Percentiles rank a stretch among this genome's conserved stretches.
Conservation (phyloP, 1,140 invertebrate species). For the Drosophila serrata region DNA sequence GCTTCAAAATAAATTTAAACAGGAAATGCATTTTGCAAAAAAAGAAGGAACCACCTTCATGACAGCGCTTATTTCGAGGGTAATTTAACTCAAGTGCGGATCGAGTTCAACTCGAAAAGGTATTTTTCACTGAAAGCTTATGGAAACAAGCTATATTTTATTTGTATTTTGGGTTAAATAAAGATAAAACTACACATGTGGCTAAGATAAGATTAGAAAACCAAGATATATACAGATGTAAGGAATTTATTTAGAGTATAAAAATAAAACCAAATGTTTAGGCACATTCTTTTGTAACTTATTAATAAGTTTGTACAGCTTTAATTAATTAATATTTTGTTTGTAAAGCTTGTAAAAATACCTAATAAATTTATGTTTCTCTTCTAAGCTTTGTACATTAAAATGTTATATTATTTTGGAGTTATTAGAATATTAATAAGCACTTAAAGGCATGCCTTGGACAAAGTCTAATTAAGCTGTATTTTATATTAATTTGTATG, state of each 20-base stretch:
- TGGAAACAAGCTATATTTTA: neutral
- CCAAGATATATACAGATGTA: too few species aligned
- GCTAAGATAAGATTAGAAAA: neutral
- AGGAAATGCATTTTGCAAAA: conserved; percentile 31
- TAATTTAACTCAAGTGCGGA: conserved; percentile 9
- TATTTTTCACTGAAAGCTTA: neutral
- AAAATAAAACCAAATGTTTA: too few species aligned
- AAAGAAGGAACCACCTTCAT: conserved; percentile 10
- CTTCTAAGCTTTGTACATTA: too few species aligned
- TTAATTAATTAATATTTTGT: too few species aligned
- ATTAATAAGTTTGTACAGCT: too few species aligned
- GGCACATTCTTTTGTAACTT: too few species aligned
- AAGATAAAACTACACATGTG: neutral
- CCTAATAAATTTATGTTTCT: too few species aligned
- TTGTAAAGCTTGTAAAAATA: too few species aligned
- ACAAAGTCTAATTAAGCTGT: neutral
- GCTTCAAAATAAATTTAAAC: conserved; percentile 38
- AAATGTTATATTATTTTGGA: too few species aligned
- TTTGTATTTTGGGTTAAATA: neutral
- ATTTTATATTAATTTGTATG: too few species aligned
- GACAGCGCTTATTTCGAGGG: conserved; percentile 16
- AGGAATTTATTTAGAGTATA: neutral
- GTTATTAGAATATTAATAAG: too few species aligned
- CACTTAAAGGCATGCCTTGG: neutral
- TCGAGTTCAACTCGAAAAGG: neutral